Base-by-base conservation (phyloP, 2,797 vertebrate species). In the Anableps anableps region DNA sequence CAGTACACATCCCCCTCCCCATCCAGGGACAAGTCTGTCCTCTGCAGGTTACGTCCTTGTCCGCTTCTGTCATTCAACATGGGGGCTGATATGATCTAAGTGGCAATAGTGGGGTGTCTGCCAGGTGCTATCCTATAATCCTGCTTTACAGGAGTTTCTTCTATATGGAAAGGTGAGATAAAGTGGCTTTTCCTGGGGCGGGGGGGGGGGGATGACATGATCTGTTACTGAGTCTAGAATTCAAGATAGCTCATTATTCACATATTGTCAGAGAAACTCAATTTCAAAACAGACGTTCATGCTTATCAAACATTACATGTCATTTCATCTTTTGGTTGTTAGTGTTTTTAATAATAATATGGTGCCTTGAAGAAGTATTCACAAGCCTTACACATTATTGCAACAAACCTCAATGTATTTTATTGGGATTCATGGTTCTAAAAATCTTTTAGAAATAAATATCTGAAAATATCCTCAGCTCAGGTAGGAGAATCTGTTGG, bases 11-110 rank as follows among this genome's bases (percentile, higher is more conserved):
- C 73, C 75, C 53, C 53, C 53, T 5, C 38, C 88, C 80, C 48
- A 85, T 88, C 87, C 89, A 83, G 77, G 47, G 75, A 86, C 81
- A 75, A 76, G 85, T 86, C 85, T 82, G 89, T 93, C 94, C 92
- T 94, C 91, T 88, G 29, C 68, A 68, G 85, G 89, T 86, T 83
- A 75, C 11, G 95, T 96, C 95, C 95, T 96, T 95, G 95, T 93
- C 89, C 47, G 58, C 88, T 86, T 74, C 88, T 94, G 93, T 93
- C 92, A 79, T 83, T 89, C 84, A 75, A 36, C 80, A 45, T 74
- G 0, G 73, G 87, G 86, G 89, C 91, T 83, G 93, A 94, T 96
- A 95, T 93, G 93, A 94, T 92, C 90, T 66, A 94, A 95, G 90
- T 95, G 93, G 91, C 92, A 94, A 96, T 93, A 66, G 78, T 8